Conservation (phyloP, 2,888 invertebrate species). For the Sphinx pinastri region DNA sequence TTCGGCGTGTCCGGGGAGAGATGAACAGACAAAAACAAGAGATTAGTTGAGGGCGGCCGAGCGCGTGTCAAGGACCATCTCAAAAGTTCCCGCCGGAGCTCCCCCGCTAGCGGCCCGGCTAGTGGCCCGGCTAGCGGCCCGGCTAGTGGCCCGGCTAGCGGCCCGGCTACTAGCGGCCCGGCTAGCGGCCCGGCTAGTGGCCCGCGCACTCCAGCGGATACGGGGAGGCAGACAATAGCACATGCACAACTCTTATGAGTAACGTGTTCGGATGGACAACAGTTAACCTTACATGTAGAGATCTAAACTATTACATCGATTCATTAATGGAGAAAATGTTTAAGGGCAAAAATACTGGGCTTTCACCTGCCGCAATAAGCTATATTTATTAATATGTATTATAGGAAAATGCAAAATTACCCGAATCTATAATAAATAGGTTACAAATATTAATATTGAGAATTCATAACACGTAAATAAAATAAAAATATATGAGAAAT, state of each 20-base stretch:
- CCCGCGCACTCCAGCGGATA: constrained; percentile 48
- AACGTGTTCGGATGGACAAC: constrained; percentile 68
- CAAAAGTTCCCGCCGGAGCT: constrained; percentile 89
- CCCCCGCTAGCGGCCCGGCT: constrained; percentile 22
- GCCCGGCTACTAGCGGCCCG: constrained; percentile 30
- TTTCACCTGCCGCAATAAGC: constrained; percentile 51
- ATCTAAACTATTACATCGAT: constrained; percentile 79
- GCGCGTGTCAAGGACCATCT: constrained; percentile 93
- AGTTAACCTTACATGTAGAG: constrained; percentile 66
- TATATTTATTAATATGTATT: constrained; percentile 58
- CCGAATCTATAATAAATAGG: constrained; percentile 53
- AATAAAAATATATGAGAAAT: constrained; percentile 56
- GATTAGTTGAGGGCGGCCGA: constrained; percentile 85
- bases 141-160: constrained; percentile 36
- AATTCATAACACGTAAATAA: constrained; percentile 53
- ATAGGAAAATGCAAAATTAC: constrained; percentile 62
- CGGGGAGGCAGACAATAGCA: constrained; percentile 70
- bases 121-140: constrained; percentile 23
- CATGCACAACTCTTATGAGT: constrained; percentile 66
- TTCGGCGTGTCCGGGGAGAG: constrained; percentile 88
- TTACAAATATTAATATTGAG: constrained; percentile 51
- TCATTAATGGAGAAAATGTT: constrained; percentile 70
- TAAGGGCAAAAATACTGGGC: constrained; percentile 65
- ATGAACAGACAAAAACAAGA: constrained; percentile 87
- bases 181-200: constrained; percentile 34